phyloP scores from a whole-genome alignment of 30 jellyfish, hydroid and myxozoan genomes.

The Aurelia aurita complex sp. Pacific region DNA sequence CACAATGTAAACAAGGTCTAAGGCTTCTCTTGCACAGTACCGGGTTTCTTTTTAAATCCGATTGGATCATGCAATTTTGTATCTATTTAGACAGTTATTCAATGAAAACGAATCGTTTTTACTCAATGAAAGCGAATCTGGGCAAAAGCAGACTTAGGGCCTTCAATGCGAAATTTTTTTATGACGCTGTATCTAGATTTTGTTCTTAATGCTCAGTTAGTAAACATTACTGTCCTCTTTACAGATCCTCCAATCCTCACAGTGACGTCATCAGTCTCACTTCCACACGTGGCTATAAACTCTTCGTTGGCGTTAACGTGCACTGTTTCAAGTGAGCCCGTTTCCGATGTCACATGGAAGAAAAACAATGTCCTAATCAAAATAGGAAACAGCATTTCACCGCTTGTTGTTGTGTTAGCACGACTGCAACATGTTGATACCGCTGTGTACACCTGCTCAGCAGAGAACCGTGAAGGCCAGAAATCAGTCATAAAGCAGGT shows the following conservation, averaged over 20 bases:
- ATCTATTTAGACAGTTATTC: too few species aligned
- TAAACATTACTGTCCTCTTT: not conserved
- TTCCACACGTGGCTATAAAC: not conserved
- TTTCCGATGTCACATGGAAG: conserved; percentile 6
- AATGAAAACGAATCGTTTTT: too few species aligned
- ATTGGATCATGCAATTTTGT: too few species aligned
- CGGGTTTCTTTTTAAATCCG: too few species aligned
- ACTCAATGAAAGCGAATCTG: too few species aligned
- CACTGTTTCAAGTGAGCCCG: conserved; percentile 18
- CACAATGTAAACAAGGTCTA: too few species aligned
- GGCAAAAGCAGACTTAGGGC: too few species aligned
- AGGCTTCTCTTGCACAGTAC: too few species aligned
- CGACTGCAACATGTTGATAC: conserved; percentile 1
- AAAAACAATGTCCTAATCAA: not conserved
- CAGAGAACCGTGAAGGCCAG: conserved; percentile 14
- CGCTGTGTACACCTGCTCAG: conserved; percentile 4
- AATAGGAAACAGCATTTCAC: not conserved
- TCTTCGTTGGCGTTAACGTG: conserved; percentile 3
- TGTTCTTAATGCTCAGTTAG: not conserved
- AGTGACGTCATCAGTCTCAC: conserved; percentile 9
- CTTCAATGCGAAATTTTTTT: too few species aligned
- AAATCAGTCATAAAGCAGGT: not conserved
- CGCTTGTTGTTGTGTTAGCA: not conserved
- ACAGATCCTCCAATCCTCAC: conserved; percentile 34
- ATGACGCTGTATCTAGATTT: too few species aligned